phyloP scores from a whole-genome alignment of 2,113 vertebrate genomes.

The Empidonax traillii region DNA sequence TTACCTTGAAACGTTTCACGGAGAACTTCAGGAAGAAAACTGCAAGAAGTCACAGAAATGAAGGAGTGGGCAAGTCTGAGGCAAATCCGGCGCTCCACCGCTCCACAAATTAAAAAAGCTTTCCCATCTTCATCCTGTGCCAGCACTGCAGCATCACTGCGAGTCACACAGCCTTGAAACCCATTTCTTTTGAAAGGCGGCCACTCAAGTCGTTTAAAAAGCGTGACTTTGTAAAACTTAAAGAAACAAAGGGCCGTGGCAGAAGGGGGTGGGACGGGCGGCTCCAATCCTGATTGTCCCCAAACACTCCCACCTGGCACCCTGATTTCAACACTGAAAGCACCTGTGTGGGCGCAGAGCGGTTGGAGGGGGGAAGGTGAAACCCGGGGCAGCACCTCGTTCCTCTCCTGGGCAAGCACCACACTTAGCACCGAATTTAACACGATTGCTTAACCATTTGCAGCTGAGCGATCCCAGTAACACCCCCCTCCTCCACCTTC shows the following conservation, averaged over 20 bases:
- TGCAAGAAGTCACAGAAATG: fast-evolving
- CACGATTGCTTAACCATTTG: fast-evolving
- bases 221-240: fast-evolving
- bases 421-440: fast-evolving
- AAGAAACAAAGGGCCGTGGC: fast-evolving
- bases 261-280: not conserved
- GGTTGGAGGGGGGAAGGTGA: not conserved
- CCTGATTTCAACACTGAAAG: not conserved
- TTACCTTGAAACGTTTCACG: not conserved
- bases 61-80: fast-evolving
- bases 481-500: not conserved
- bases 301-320: not conserved
- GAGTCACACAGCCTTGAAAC: not conserved
- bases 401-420: fast-evolving
- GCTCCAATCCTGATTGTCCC: not conserved
- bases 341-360: not conserved
- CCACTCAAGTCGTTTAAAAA: not conserved
- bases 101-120: not conserved
- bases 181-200: no score
- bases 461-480: not conserved
- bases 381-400: fast-evolving
- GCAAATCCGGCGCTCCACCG: fast-evolving
- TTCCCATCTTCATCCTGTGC: not conserved
- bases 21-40: not conserved
- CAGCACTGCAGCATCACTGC: not conserved